Percentiles rank a stretch among this genome's conserved stretches.
Evolutionary conservation across 2,797 vertebrate genomes (phyloP).

Genomic region (Pogoniulus pusillus): DNA sequence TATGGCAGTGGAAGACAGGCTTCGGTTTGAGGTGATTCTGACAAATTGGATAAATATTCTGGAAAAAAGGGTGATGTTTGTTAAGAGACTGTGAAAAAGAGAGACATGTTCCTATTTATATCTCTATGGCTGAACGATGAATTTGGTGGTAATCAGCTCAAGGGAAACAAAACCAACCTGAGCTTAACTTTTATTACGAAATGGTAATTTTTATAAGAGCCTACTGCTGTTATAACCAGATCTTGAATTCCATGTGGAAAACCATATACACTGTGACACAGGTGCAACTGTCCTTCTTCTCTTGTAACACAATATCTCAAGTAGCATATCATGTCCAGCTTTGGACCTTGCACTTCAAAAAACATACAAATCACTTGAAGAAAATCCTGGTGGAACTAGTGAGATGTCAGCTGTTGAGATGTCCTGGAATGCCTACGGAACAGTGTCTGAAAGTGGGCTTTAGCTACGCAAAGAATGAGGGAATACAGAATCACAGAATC

Average conservation of each 20-base stretch:
- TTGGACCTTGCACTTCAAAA: neutral
- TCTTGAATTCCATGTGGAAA: neutral
- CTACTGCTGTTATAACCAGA: neutral
- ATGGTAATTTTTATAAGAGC: neutral
- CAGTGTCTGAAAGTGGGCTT: neutral
- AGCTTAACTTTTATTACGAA: neutral
- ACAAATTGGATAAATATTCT: neutral
- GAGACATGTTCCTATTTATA: too few relatives aligned
- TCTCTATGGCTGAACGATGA: too few relatives aligned
- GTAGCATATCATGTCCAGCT: neutral
- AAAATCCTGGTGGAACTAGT: neutral
- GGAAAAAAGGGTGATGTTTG: neutral
- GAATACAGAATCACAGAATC: too few relatives aligned
- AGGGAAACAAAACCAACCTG: neutral
- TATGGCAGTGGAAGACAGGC: neutral
- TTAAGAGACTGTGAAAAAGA: neutral
- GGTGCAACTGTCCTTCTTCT: neutral
- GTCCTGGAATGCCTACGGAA: neutral
- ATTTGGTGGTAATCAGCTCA: neutral
- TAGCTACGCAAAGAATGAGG: neutral
- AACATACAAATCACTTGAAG: neutral
- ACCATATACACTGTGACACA: fast-evolving
- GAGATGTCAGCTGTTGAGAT: neutral
- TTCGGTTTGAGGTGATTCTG: neutral
- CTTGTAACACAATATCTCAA: neutral